Evolutionary conservation across 2,888 invertebrate species (phyloP).

Genomic region (Thecocarcelia acutangulata): DNA sequence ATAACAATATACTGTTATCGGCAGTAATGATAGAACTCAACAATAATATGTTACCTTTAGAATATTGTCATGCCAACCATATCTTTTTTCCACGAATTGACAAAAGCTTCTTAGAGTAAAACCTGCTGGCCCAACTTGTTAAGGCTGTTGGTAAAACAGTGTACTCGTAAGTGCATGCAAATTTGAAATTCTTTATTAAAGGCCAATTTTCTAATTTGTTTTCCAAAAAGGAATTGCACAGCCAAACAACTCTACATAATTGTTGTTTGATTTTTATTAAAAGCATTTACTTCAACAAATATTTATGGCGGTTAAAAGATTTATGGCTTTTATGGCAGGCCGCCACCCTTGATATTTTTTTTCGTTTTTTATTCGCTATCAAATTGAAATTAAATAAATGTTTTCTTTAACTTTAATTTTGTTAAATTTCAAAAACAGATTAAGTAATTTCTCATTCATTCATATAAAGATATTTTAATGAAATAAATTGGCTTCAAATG

Average conservation of each 20-base stretch:
- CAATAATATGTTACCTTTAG: too few relatives aligned
- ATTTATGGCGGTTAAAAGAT: slow-evolving; percentile 43
- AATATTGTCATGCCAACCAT: too few relatives aligned
- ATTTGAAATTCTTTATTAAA: slow-evolving; percentile 27
- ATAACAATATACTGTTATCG: too few relatives aligned
- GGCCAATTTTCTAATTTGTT: slow-evolving; percentile 47
- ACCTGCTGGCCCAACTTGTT: background rate
- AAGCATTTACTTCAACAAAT: slow-evolving; percentile 37
- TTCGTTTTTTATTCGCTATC: too few relatives aligned
- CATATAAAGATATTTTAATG: slow-evolving; percentile 28
- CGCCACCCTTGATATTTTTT: slow-evolving; percentile 22
- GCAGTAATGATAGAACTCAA: too few relatives aligned
- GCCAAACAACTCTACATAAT: slow-evolving; percentile 35
- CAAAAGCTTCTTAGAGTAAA: background rate
- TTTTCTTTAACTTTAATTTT: slow-evolving; percentile 13
- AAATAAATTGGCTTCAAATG: slow-evolving; percentile 27
- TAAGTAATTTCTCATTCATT: slow-evolving; percentile 57
- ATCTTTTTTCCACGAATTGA: too few relatives aligned
- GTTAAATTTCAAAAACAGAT: slow-evolving; percentile 41
- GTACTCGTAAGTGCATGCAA: too few relatives aligned
- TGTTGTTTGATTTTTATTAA: slow-evolving; percentile 41
- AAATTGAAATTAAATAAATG: slow-evolving; percentile 6
- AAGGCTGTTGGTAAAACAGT: background rate
- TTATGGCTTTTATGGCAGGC: slow-evolving; percentile 46
- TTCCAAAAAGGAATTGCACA: slow-evolving; percentile 22